Evolutionary conservation across 2,113 vertebrate genomes (phyloP), one percentile per base, ranked within the genome.

Genomic region (Paraplagusia blochii): DNA sequence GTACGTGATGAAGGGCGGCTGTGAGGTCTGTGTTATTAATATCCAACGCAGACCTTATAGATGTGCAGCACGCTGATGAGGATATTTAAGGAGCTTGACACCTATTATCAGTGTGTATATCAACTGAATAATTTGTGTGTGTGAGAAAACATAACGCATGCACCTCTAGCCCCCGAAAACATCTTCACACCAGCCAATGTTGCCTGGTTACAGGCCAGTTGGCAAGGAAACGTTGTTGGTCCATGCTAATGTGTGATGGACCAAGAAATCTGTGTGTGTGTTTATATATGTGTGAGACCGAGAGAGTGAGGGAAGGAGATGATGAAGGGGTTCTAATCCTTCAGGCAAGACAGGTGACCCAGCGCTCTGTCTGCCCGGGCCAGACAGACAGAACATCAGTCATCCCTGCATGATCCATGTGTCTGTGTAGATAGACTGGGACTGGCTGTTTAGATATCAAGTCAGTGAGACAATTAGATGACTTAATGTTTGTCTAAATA

Each of bases 161-260:
- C 7, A 5, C 29, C 11, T 58, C 22, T 47, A 49, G 14, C 45
- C 47, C 68, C 42, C 50, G 29, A 74, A 74, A 53, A 74, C 74
- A 71, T 80, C 59, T 72, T 77, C 53, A 58, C 59, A 56, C 44
- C 0, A 39, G 65, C 66, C 65, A 61, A 57, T 36, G 80, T 86
- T 86, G 84, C 86, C 69, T 85, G 80, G 86, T 83, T 85, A 86
- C 82, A 11, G 61, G 69, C 77, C 73, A 84, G 77, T 82, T 84
- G 76, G 80, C 79, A 77, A 81, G 77, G 82, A 77, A 84, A 82
- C 81, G 10, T 69, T 65, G 72, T 52, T 18, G 40, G 76, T 39
- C 64, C 7, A 11, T 53, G 50, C 69, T 85, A 69, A 84, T 83
- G 79, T 83, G 68, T 48, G 58, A 62, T 59, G 45, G 79, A 56